These are phyloP conservation scores for Myiopsitta monachus DNA, from an alignment of 2,113 vertebrate species.

Conservation along the genomic window DNA sequence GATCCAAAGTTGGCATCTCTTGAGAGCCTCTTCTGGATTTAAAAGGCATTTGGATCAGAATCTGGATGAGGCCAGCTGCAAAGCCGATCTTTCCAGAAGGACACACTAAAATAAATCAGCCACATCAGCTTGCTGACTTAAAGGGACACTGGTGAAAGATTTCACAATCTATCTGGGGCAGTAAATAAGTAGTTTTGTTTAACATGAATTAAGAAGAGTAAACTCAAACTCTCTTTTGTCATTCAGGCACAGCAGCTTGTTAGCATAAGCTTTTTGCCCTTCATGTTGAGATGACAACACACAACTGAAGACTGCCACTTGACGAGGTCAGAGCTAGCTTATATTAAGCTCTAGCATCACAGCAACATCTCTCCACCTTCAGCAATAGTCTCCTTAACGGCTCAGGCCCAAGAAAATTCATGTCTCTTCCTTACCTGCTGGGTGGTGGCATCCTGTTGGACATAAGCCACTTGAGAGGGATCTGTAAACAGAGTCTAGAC, in stretches of 20 bases:
- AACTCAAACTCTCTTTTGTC: not conserved
- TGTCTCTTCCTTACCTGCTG: conserved; percentile 83
- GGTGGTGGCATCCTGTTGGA: conserved; percentile 93
- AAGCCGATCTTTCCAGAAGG: not conserved
- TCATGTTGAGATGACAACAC: not conserved
- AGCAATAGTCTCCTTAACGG: not conserved
- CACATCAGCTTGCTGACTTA: not conserved
- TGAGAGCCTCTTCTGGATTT: not conserved
- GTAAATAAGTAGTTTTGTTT: not conserved
- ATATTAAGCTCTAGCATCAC: not conserved
- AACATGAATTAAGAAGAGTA: not conserved
- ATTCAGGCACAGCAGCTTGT: not conserved
- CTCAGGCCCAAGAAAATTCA: not conserved
- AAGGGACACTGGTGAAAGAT: not conserved
- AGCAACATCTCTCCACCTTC: not conserved
- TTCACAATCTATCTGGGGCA: not conserved
- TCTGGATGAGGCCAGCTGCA: not conserved
- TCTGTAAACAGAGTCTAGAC: conserved; percentile 92
- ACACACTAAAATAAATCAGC: not conserved
- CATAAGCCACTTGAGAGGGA: conserved; percentile 94
- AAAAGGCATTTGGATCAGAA: not conserved
- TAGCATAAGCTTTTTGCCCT: not conserved
- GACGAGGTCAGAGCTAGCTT: not conserved
- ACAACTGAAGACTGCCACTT: not conserved
- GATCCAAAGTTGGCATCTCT: not conserved